phyloP scores from a whole-genome alignment of 2,888 invertebrate species.

The Drosophila infuscata region DNA sequence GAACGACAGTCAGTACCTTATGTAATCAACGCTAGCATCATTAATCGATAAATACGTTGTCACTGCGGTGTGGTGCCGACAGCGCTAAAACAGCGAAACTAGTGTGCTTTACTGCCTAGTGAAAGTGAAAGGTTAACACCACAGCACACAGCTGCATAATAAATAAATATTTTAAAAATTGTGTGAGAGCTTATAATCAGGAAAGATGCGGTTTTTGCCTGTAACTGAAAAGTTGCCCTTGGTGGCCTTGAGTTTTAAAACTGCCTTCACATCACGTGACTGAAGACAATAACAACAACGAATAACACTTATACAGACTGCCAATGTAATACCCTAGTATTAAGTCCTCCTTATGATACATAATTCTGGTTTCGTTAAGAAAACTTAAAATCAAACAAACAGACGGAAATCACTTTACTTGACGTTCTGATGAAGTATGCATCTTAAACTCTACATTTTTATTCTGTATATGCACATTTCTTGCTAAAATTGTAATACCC shows the following conservation, averaged over 20 bases:
- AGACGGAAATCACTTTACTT: not conserved
- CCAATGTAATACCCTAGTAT: not conserved
- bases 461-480: not conserved
- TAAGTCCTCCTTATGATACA: not conserved
- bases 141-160: conserved; percentile 18
- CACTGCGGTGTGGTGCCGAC: conserved; percentile 19
- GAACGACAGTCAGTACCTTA: conserved; percentile 40
- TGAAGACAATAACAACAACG: conserved; percentile 21
- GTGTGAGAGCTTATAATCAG: conserved; percentile 10
- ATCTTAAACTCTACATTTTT: not conserved
- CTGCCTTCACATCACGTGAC: conserved; percentile 9
- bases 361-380: not conserved
- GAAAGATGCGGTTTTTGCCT: conserved; percentile 15
- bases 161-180: conserved; percentile 52
- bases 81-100: conserved; percentile 2
- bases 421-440: not conserved
- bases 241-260: conserved; percentile 43
- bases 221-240: conserved; percentile 32
- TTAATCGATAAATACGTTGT: conserved; percentile 49
- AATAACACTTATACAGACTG: not conserved
- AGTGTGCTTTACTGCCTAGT: conserved; percentile 28
- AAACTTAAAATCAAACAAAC: not conserved
- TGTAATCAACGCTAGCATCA: conserved; percentile 38
- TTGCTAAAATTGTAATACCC: not conserved
- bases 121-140: conserved; percentile 67